Conservation (phyloP, 2,797 vertebrate genomes). For the Siniperca obscura region DNA sequence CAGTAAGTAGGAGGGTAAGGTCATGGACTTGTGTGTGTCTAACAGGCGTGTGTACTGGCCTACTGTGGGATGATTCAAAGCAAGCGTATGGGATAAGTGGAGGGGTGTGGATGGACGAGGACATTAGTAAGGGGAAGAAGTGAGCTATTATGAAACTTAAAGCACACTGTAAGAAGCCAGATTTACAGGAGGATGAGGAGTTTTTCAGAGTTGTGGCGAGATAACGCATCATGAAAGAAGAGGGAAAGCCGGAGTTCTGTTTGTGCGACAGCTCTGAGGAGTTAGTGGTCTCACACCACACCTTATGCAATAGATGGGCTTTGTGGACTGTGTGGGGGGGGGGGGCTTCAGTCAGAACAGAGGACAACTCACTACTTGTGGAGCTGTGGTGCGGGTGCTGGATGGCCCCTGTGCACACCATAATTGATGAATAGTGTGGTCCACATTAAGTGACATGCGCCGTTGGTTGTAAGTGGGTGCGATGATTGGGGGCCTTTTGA, state of each 20-base stretch:
- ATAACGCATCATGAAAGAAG: constrained; percentile 53
- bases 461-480: constrained; percentile 81
- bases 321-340: constrained; percentile 60
- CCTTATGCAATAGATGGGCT: constrained; percentile 72
- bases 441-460: constrained; percentile 84
- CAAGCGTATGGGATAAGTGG: constrained; percentile 25
- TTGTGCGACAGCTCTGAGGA: constrained; percentile 65
- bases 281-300: constrained; percentile 70
- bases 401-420: constrained; percentile 70
- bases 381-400: constrained; percentile 69
- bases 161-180: constrained; percentile 20
- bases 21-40: constrained; percentile 37
- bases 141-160: constrained; percentile 34
- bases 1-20: constrained; percentile 52
- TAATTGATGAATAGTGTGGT: constrained; percentile 85
- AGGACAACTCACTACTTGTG: constrained; percentile 78
- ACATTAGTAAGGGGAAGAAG: constrained; percentile 39
- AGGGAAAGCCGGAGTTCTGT: constrained; percentile 30
- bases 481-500: constrained; percentile 81
- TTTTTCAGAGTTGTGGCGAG: constrained; percentile 32
- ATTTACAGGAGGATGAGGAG: constrained; percentile 28
- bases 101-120: constrained; percentile 51
- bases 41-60: constrained; percentile 51
- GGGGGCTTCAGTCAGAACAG: constrained; percentile 75
- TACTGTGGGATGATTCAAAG: constrained; percentile 51